Percentiles rank a stretch among this genome's conserved stretches.
Conservation (phyloP, 1,140 invertebrate genomes). For the Cydia strobilella region DNA sequence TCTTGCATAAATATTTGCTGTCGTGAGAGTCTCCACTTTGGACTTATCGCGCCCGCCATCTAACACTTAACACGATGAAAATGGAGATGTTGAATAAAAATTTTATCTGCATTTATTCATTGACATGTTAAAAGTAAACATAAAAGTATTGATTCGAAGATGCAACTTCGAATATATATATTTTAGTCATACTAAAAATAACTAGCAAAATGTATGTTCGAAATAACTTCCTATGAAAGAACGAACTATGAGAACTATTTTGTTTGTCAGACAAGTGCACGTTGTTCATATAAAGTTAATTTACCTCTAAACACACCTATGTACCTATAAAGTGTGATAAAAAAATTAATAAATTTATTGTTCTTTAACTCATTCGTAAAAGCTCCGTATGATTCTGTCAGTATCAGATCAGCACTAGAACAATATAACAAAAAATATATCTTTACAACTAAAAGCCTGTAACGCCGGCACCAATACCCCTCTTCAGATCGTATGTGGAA, state of each 20-base stretch:
- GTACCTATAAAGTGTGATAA: too few relatives aligned
- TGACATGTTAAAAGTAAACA: too few relatives aligned
- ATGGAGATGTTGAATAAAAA: constrained; percentile 3
- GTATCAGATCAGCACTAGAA: neutral
- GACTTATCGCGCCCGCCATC: constrained; percentile 19
- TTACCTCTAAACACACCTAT: too few relatives aligned
- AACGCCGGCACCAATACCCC: neutral
- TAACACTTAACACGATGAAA: constrained; percentile 8
- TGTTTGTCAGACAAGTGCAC: too few relatives aligned
- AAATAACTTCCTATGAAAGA: too few relatives aligned
- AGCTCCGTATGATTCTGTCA: neutral
- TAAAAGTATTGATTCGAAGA: too few relatives aligned
- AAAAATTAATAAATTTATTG: too few relatives aligned
- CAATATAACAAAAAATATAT: neutral
- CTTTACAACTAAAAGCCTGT: constrained; percentile 1
- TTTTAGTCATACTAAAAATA: too few relatives aligned
- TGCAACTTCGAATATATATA: too few relatives aligned
- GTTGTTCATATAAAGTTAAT: too few relatives aligned
- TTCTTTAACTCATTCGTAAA: neutral
- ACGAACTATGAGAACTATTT: too few relatives aligned
- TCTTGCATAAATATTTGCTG: constrained; percentile 25
- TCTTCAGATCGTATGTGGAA: constrained; percentile 5
- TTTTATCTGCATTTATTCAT: neutral
- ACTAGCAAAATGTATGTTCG: too few relatives aligned
- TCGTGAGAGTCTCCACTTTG: neutral